A percentile compares a stretch with the other conserved stretches of the same genome.
Conservation (phyloP, 1,140 invertebrate genomes). For the Micrasema longulum region DNA sequence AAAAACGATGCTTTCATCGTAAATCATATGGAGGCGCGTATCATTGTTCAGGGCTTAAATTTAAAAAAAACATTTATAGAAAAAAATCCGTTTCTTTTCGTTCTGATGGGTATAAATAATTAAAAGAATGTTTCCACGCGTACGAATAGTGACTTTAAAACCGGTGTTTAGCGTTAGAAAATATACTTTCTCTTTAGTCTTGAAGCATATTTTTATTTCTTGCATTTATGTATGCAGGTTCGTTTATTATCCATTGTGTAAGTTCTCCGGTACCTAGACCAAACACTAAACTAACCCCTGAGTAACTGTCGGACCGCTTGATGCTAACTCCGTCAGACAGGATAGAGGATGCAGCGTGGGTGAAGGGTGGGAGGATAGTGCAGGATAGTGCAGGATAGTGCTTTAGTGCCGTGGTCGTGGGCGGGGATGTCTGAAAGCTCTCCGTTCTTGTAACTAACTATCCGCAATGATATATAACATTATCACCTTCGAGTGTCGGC, state of each 20-base stretch:
- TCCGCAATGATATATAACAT: slow-evolving; percentile 14
- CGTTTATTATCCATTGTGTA: background rate
- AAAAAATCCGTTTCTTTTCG: too few relatives aligned
- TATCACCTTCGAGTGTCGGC: slow-evolving; percentile 11
- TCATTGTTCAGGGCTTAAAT: too few relatives aligned
- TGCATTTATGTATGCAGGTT: background rate
- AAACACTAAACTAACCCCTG: slow-evolving; percentile 43
- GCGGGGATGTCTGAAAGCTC: slow-evolving; percentile 5
- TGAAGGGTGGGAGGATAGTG: background rate
- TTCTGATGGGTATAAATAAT: too few relatives aligned
- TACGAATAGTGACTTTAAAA: too few relatives aligned
- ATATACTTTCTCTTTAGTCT: too few relatives aligned
- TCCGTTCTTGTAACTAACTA: slow-evolving; percentile 7
- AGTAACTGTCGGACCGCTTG: slow-evolving; percentile 39
- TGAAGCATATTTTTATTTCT: too few relatives aligned
- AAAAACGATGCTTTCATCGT: too few relatives aligned
- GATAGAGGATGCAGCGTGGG: background rate
- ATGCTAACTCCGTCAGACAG: slow-evolving; percentile 29
- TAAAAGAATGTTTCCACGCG: too few relatives aligned
- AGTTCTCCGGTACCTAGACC: background rate
- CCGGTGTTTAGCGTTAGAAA: too few relatives aligned
- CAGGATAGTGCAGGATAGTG: background rate
- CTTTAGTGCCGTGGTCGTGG: background rate
- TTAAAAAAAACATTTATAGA: too few relatives aligned
- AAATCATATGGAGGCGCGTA: too few relatives aligned